These are phyloP conservation scores for Drosophila nigrodunni DNA, from an alignment of 1,140 invertebrate species.

Conservation along the genomic window DNA sequence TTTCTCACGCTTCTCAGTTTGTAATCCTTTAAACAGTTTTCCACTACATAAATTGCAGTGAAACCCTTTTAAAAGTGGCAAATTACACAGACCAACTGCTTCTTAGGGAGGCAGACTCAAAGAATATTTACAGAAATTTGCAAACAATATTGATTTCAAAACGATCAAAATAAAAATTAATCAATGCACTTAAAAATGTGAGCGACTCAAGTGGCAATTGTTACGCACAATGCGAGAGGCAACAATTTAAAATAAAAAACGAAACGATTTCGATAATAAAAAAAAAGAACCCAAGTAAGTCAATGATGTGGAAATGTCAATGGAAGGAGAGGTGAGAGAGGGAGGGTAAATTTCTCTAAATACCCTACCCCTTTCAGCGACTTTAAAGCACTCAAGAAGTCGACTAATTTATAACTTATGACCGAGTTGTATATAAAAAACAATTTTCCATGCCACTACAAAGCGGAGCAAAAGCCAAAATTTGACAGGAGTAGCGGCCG, in stretches of 20 bases:
- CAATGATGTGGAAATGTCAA: constrained; percentile 71
- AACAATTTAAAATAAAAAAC: constrained; percentile 48
- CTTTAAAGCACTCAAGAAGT: constrained; percentile 70
- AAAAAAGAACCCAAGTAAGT: constrained; percentile 27
- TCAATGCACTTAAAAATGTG: constrained; percentile 76
- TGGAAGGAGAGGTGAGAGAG: constrained; percentile 6
- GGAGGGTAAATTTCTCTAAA: constrained; percentile 13
- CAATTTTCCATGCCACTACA: constrained; percentile 84
- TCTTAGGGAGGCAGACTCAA: constrained; percentile 8
- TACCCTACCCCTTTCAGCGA: constrained; percentile 44
- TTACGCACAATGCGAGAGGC: constrained; percentile 45
- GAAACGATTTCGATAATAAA: constrained; percentile 33
- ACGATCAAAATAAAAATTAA: constrained; percentile 82
- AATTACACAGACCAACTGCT: constrained; percentile 79
- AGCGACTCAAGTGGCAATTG: constrained; percentile 58
- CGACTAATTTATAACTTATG: constrained; percentile 83
- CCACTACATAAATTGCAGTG: constrained; percentile 68
- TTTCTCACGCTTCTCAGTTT: constrained; percentile 60
- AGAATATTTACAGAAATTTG: constrained; percentile 75
- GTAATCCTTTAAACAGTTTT: constrained; percentile 55
- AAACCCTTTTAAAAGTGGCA: constrained; percentile 58
- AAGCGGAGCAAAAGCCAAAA: constrained; percentile 84
- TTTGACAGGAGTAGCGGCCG: constrained; percentile 83
- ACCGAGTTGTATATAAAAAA: constrained; percentile 72
- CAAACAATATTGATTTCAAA: constrained; percentile 81